Conservation (phyloP, 2,797 vertebrate species). For the Podargus strigoides region DNA sequence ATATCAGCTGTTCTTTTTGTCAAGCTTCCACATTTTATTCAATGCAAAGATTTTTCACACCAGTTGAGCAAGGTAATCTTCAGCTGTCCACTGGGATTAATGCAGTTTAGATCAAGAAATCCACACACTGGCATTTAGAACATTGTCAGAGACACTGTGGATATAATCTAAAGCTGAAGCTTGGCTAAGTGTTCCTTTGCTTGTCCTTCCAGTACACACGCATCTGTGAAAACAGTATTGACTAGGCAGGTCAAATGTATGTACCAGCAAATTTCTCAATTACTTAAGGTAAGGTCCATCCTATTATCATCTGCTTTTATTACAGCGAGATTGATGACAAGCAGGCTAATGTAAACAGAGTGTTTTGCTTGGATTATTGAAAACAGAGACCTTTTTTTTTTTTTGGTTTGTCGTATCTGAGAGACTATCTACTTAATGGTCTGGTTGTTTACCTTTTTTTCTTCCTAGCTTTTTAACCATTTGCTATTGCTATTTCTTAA, state of each 20-base stretch:
- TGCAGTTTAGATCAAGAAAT: slow-evolving; percentile 16
- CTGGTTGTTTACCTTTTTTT: neutral
- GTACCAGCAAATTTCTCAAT: neutral
- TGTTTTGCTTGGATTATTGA: neutral
- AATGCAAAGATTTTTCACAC: neutral
- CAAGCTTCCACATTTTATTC: slow-evolving; percentile 33
- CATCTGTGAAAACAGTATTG: neutral
- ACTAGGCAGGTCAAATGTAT: neutral
- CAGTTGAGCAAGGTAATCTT: slow-evolving; percentile 30
- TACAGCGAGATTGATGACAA: neutral
- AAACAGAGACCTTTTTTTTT: neutral
- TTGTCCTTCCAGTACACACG: neutral
- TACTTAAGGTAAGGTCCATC: neutral
- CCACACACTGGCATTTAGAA: neutral
- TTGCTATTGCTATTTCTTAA: neutral
- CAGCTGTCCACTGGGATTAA: slow-evolving; percentile 32
- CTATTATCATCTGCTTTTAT: neutral
- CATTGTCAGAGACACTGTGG: neutral
- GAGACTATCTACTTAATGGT: neutral
- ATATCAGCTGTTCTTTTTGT: slow-evolving; percentile 51
- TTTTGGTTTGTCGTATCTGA: neutral
- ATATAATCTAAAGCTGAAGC: neutral
- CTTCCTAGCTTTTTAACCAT: neutral
- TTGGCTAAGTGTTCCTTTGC: neutral
- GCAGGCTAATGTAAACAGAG: neutral